Percentiles rank a stretch among this genome's conserved stretches.
Evolutionary conservation across 2,797 vertebrate genomes (phyloP).

Genomic region (Smutsia gigantea): DNA sequence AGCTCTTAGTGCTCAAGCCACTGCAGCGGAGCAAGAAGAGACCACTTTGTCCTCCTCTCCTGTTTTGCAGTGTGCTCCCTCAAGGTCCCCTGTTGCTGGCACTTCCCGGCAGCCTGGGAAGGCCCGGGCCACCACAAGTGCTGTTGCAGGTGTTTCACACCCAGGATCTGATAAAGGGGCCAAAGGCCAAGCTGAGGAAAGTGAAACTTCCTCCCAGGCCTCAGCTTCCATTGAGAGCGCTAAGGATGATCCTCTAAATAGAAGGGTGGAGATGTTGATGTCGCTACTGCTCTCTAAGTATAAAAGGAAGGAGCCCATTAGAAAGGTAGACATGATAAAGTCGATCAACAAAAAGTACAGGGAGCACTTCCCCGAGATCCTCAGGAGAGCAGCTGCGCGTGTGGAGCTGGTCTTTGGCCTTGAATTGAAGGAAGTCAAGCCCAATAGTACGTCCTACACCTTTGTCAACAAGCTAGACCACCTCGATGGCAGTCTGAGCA

Average conservation of each 20-base stretch:
- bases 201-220: neutral
- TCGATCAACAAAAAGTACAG: neutral
- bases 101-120: neutral
- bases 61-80: too few relatives aligned
- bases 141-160: neutral
- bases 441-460: neutral
- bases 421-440: neutral
- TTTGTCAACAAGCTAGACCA: neutral
- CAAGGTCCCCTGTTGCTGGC: neutral
- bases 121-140: accelerated
- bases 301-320: neutral
- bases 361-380: neutral
- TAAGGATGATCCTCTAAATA: neutral
- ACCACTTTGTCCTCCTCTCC: neutral
- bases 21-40: neutral
- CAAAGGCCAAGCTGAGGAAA: neutral
- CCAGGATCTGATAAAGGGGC: neutral
- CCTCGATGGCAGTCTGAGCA: accelerated
- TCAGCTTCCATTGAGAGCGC: neutral
- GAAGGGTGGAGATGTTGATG: neutral
- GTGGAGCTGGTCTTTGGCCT: neutral
- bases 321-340: neutral
- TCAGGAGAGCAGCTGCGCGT: neutral
- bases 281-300: neutral
- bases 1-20: neutral